Evolutionary conservation across 2,113 vertebrate species (phyloP).

Genomic region (Peucedramus taeniatus): DNA sequence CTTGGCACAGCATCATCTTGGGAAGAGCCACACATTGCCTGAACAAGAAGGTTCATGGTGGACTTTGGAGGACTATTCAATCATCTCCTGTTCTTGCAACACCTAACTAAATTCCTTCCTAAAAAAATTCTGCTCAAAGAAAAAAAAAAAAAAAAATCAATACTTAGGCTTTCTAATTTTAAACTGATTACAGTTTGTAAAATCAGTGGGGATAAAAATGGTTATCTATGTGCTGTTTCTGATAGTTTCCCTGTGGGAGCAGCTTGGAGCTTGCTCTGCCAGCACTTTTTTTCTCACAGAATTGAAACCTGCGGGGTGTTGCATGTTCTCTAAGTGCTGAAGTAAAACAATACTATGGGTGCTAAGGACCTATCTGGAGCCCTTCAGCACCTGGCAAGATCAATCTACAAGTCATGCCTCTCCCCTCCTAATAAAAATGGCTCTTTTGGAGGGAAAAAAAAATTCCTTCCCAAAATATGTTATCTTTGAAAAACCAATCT

Average conservation of each 20-base stretch:
- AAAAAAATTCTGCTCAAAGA: neutral
- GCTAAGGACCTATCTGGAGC: neutral
- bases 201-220: neutral
- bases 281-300: neutral
- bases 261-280: neutral
- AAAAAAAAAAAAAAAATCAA: neutral
- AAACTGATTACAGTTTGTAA: neutral
- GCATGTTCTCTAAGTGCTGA: neutral
- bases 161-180: neutral
- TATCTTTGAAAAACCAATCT: conserved; percentile 70
- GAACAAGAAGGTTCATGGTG: neutral
- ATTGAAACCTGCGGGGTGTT: neutral
- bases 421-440: neutral
- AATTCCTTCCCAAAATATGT: neutral
- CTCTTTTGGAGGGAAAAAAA: neutral
- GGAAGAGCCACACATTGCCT: neutral
- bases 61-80: neutral
- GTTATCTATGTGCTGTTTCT: neutral
- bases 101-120: neutral
- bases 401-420: neutral
- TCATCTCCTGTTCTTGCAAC: neutral
- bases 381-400: neutral
- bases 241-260: neutral
- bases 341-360: neutral
- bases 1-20: neutral